Percentiles rank a stretch among this genome's conserved stretches.
These are phyloP conservation scores for Graptemys geographica DNA, from an alignment of 2,797 vertebrate genomes.

Conservation along the genomic window DNA sequence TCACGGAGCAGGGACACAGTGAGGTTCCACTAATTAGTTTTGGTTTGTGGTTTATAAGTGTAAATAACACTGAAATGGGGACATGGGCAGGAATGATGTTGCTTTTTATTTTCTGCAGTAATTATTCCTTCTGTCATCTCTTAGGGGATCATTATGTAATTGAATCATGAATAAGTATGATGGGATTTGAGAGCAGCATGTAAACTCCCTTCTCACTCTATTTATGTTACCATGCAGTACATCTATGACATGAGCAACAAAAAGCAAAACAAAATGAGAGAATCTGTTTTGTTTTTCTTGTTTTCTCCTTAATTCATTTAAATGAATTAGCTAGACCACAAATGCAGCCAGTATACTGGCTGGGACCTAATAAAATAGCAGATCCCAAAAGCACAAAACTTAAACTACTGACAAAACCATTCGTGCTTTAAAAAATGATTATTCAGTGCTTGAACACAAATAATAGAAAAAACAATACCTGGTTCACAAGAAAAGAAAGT, in stretches of 20 bases:
- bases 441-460: background rate
- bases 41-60: background rate
- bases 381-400: background rate
- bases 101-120: background rate
- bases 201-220: background rate
- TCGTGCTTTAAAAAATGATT: background rate
- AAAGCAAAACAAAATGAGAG: background rate
- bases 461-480: background rate
- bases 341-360: background rate
- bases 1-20: background rate
- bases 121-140: background rate
- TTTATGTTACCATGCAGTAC: fast-evolving
- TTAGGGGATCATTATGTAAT: background rate
- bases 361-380: background rate
- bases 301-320: background rate
- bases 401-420: background rate
- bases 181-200: background rate
- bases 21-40: background rate
- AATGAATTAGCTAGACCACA: background rate
- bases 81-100: background rate
- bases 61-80: background rate
- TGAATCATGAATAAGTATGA: fast-evolving
- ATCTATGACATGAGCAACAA: background rate
- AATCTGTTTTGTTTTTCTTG: background rate
- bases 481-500: background rate